These are phyloP conservation scores for Fissipunctia ypsillon DNA, from an alignment of 2,888 invertebrate species.

Conservation along the genomic window DNA sequence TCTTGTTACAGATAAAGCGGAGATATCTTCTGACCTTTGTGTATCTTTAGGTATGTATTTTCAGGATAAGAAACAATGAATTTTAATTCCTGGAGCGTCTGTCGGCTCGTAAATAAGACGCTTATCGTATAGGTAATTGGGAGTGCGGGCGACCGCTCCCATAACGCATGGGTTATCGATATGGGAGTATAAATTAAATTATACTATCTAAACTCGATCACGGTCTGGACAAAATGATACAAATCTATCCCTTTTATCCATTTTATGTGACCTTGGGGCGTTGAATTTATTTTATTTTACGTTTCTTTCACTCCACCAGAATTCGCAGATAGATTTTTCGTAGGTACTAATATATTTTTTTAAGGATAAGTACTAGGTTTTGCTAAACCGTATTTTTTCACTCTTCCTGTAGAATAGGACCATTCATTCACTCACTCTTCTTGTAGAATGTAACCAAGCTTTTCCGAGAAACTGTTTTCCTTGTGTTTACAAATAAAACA, in stretches of 20 bases:
- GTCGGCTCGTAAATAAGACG: constrained; percentile 85
- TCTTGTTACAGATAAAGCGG: constrained; percentile 88
- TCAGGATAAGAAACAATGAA: constrained; percentile 90
- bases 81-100: constrained; percentile 85
- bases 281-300: not conserved
- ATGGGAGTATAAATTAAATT: constrained; percentile 83
- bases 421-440: too few relatives aligned
- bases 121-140: constrained; percentile 90
- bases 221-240: constrained; percentile 75
- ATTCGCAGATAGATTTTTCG: not conserved
- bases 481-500: not conserved
- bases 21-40: constrained; percentile 87
- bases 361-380: too few relatives aligned
- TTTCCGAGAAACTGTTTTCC: not conserved
- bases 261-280: constrained; percentile 26
- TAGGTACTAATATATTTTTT: too few relatives aligned
- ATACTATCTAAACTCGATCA: constrained; percentile 73
- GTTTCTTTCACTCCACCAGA: not conserved
- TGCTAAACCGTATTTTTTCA: not conserved
- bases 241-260: constrained; percentile 65
- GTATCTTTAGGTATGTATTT: constrained; percentile 80
- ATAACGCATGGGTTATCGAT: constrained; percentile 77
- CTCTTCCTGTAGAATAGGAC: not conserved
- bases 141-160: constrained; percentile 86
- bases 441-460: not conserved